Conservation (phyloP, 37 sponge, comb jelly and placozoan species). For the Oscarella lobularis region DNA sequence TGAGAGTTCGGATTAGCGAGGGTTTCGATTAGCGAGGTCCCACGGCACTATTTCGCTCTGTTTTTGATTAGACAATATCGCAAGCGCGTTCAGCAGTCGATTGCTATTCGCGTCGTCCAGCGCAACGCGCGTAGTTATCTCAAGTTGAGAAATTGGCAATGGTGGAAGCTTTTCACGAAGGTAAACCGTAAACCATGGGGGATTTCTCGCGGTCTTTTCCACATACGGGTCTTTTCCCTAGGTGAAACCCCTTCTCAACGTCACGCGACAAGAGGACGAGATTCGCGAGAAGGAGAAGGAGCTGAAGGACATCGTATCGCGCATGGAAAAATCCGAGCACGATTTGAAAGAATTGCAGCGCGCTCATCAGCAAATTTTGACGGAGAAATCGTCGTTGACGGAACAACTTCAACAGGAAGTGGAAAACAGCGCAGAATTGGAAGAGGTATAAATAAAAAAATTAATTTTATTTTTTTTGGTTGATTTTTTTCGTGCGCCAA, state of each 20-base stretch:
- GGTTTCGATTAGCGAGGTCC: too few relatives aligned
- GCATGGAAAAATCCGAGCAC: slow-evolving; percentile 9
- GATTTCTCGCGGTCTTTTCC: neutral
- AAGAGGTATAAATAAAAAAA: slow-evolving; percentile 41
- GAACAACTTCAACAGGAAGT: slow-evolving; percentile 88
- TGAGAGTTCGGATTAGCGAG: too few relatives aligned
- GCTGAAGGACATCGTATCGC: slow-evolving; percentile 15
- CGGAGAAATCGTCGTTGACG: slow-evolving; percentile 19
- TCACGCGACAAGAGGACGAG: slow-evolving; percentile 90
- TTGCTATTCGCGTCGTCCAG: slow-evolving; percentile 87
- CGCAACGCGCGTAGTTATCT: slow-evolving; percentile 89
- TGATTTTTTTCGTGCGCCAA: slow-evolving; percentile 1
- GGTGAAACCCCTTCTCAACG: slow-evolving; percentile 92
- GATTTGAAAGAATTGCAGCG: slow-evolving; percentile 15
- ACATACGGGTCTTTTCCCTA: neutral
- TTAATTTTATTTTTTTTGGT: too few relatives aligned
- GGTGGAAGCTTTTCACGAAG: slow-evolving; percentile 99
- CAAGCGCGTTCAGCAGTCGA: slow-evolving; percentile 76
- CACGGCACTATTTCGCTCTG: too few relatives aligned
- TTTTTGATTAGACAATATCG: slow-evolving; percentile 43
- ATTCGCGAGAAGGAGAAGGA: slow-evolving; percentile 82
- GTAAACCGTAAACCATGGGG: neutral
- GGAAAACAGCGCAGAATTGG: slow-evolving; percentile 74
- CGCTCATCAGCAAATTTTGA: too few relatives aligned
- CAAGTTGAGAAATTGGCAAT: slow-evolving; percentile 96